phyloP scores from a whole-genome alignment of 2,113 vertebrate species.

The Cranoglanis bouderius region DNA sequence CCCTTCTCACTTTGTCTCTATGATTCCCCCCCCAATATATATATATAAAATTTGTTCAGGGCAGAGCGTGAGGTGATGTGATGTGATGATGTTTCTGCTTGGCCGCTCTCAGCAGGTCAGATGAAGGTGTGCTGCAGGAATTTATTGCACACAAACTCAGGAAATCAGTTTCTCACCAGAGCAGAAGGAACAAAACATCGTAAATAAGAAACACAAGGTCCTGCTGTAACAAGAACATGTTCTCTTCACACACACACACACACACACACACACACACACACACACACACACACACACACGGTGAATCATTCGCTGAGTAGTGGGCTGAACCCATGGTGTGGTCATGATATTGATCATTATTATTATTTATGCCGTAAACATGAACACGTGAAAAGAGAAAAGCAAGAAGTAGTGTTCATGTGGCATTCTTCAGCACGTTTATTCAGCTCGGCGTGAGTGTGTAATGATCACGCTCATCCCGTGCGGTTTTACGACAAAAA shows the following conservation, averaged over 20 bases:
- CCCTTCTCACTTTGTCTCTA: not conserved
- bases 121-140: conserved; percentile 38
- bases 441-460: not conserved
- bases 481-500: too few relatives aligned
- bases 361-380: not conserved
- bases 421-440: not conserved
- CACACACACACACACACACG: not conserved
- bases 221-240: not conserved
- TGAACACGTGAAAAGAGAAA: not conserved
- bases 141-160: conserved; percentile 21
- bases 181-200: conserved; percentile 31
- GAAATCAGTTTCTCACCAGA: conserved; percentile 35
- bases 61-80: conserved; percentile 8
- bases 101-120: conserved; percentile 40
- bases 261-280: not conserved
- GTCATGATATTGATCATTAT: conserved; percentile 2
- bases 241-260: not conserved
- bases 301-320: not conserved
- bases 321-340: not conserved
- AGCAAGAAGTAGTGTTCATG: not conserved
- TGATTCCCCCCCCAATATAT: too few relatives aligned
- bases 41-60: not conserved
- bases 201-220: conserved; percentile 43
- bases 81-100: conserved; percentile 32
- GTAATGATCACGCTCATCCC: not conserved